Base-by-base conservation (phyloP, 2,113 vertebrate genomes). In the Shinisaurus crocodilurus region DNA sequence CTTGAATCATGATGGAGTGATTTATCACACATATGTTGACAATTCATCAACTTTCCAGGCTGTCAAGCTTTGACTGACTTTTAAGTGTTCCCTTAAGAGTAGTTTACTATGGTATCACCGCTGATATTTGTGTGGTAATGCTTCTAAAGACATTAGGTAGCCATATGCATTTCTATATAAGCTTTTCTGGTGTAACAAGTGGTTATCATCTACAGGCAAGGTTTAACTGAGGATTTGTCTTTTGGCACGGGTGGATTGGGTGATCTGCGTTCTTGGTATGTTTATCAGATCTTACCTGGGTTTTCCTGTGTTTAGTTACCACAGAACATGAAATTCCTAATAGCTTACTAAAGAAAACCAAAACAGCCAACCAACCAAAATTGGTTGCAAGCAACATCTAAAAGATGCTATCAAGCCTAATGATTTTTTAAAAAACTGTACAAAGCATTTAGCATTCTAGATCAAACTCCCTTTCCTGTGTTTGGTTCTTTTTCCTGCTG, bases 11-110 rank as follows among this genome's bases (percentile, higher is more conserved):
- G 65, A 54, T 92, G 80, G 74, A 48, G 40, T 92, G 89, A 92
- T 92, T 63, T 90, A 95, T 0, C 57, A 50, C 70, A 67, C 43
- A 94, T 86, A 95, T 92, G 91, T 76, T 91, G 93, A 86, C 91
- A 95, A 93, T 93, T 93, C 94, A 90, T 90, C 74, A 85, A 94
- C 93, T 93, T 92, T 93, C 60, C 90, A 94, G 94, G 77, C 80
- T 85, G 63, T 0, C 54, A 91, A 87, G 50, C 54, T 89, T 63
- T 65, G 50, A 93, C 72, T 67, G 72, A 83, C 6, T 94, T 81
- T 89, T 32, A 16, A 40, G 86, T 82, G 7, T 65, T 76, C 83
- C n/a, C 5, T 67, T 88, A 89, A 88, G 92, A 90, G 9, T 1
- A 81, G 48, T 69, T 93, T 80, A 79, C 54, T 91, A 32, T 83